Percentiles rank a stretch among this genome's conserved stretches.
phyloP scores from a whole-genome alignment of 1,140 invertebrate genomes.

The Asbolus verrucosus region DNA sequence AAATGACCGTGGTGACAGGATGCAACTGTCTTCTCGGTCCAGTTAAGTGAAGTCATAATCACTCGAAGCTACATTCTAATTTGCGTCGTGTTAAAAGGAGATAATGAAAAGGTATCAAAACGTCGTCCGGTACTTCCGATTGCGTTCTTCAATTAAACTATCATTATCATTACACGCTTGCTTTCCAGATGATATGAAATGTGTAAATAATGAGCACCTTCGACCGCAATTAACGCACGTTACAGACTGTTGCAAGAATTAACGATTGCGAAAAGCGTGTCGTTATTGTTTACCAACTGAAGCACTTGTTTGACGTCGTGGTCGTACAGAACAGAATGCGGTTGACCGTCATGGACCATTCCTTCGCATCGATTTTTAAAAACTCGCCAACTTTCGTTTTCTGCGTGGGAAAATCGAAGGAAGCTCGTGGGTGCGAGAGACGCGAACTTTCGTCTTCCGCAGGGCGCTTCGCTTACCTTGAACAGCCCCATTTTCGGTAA shows the following conservation, averaged over 20 bases:
- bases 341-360: background rate
- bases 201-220: background rate
- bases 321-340: no score
- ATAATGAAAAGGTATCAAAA: background rate
- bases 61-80: no score
- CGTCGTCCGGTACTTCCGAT: background rate
- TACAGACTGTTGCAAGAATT: no score
- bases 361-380: background rate
- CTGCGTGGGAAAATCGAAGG: background rate
- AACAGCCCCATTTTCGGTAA: slow-evolving; percentile 37
- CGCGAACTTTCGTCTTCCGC: background rate
- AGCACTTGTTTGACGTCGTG: no score
- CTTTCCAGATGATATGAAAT: background rate
- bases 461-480: slow-evolving; percentile 29
- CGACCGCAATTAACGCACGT: no score
- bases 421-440: no score
- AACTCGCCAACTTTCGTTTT: background rate
- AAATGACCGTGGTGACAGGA: no score
- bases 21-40: no score
- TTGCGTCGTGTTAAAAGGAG: background rate
- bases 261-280: no score
- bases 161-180: background rate
- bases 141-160: slow-evolving; percentile 8
- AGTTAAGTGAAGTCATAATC: no score
- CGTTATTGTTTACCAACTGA: no score